phyloP scores from a whole-genome alignment of 2,797 vertebrate species.

The Staurois parvus region DNA sequence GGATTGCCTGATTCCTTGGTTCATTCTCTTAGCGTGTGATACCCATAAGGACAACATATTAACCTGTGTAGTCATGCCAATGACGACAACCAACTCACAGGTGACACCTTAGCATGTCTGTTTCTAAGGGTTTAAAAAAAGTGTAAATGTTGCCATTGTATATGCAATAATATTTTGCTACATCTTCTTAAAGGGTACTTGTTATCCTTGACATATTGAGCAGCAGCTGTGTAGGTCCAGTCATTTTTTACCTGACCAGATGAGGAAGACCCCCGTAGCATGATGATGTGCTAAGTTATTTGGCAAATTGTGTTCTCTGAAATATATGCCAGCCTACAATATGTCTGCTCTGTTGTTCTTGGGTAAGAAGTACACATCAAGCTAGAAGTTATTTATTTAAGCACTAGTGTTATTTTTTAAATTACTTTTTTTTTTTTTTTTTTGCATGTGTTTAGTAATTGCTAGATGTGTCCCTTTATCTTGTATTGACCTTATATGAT shows the following conservation, averaged over 20 bases:
- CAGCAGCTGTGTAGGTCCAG: not conserved
- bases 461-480: slow-evolving; percentile 62
- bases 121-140: slow-evolving; percentile 63
- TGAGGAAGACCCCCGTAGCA: too few relatives aligned
- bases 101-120: slow-evolving; percentile 61
- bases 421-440: not conserved
- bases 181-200: not conserved
- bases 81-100: not conserved
- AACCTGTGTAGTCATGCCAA: not conserved
- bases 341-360: not conserved
- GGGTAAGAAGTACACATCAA: slow-evolving; percentile 53
- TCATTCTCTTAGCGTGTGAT: not conserved
- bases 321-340: not conserved
- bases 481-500: slow-evolving; percentile 6
- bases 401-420: slow-evolving; percentile 52
- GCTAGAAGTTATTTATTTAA: slow-evolving; percentile 77
- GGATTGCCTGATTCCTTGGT: not conserved
- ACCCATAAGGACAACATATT: not conserved
- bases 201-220: not conserved
- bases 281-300: not conserved
- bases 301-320: not conserved
- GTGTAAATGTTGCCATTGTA: slow-evolving; percentile 68
- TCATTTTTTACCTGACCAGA: too few relatives aligned
- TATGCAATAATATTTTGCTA: slow-evolving; percentile 73
- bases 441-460: slow-evolving; percentile 69